phyloP scores from a whole-genome alignment of 2,888 invertebrate genomes.

The Tenthredo mesomela region DNA sequence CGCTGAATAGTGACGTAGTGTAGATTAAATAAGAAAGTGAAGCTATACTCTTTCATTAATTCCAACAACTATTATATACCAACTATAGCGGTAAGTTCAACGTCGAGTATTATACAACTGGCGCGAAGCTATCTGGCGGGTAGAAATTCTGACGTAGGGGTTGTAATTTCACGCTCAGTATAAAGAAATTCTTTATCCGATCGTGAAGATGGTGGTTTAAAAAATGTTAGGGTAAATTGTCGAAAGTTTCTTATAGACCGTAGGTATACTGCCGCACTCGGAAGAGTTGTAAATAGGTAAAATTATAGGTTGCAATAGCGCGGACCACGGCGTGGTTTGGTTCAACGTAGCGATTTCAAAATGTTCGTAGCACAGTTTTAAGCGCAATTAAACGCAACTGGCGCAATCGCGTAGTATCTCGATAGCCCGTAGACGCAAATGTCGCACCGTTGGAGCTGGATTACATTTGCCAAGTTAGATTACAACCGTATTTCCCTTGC shows the following conservation, averaged over 20 bases:
- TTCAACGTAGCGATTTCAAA: conserved; percentile 1
- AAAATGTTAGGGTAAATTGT: conserved; percentile 31
- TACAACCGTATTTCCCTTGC: conserved; percentile 48
- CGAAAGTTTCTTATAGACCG: conserved; percentile 20
- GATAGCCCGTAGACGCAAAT: conserved; percentile 43
- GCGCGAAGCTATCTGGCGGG: neutral
- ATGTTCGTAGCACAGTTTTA: conserved; percentile 33
- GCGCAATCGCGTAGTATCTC: conserved; percentile 47
- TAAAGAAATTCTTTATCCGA: conserved; percentile 35
- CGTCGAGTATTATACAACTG: neutral
- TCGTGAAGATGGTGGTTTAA: neutral
- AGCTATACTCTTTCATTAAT: conserved; percentile 46
- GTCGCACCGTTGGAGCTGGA: conserved; percentile 43
- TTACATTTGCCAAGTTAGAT: conserved; percentile 52
- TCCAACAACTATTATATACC: neutral
- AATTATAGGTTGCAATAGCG: conserved; percentile 25
- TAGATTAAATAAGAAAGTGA: conserved; percentile 9
- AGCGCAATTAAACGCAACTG: conserved; percentile 47
- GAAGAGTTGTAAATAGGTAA: conserved; percentile 34
- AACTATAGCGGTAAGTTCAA: conserved; percentile 2
- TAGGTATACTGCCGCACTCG: neutral
- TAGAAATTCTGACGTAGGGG: neutral
- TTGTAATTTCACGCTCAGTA: conserved; percentile 15
- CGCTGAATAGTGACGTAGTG: neutral
- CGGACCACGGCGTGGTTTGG: neutral